Evolutionary conservation across 37 sponge, comb jelly and placozoan species (phyloP), one percentile per base, ranked within the genome.

Genomic region (Theonella swinhoei): DNA sequence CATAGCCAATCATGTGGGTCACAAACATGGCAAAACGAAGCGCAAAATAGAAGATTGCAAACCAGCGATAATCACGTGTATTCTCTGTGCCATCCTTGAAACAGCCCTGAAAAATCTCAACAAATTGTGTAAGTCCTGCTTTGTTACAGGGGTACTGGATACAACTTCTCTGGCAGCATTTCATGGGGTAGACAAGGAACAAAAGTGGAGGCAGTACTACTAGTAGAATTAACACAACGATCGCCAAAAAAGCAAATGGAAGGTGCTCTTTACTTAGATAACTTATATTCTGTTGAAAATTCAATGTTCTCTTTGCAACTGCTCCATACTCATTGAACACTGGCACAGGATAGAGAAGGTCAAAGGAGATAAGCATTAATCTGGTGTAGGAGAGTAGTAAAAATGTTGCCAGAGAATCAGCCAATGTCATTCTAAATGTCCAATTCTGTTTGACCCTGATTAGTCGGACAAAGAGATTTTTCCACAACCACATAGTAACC

Each of bases 361-460:
- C 72, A n/a, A 33, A 36, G 0, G 64, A 36, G 1, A 82, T 28
- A 20, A 62, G 71, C 62, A 82, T 25, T 3, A 82, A 37, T 25
- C 60, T 82, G 11, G 82, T 42, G 42, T 72, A 82, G 23, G 82
- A 82, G 0, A 82, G 74, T 22, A 72, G 28, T 7, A 82, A 30
- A 24, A 72, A 37, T 0, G 74, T 82, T 61, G 82, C 74, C 29
- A 82, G 24, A 43, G 71, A 35, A 39, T 72, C 29, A 9, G 71
- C 40, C 14, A 82, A 30, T 40, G 73, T 17, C 54, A 14, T 47
- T 47, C 54, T 47, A 47, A 47, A 47, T 14, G 54, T 47, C 54
- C 54, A 47, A 14, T 14, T 47, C 54, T 47, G 54, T 47, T 47
- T 47, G 54, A 47, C 14, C 14, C 54, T 47, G 54, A 47, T 47